phyloP scores from a whole-genome alignment of 1,140 invertebrate species.

The Drusus annulatus region DNA sequence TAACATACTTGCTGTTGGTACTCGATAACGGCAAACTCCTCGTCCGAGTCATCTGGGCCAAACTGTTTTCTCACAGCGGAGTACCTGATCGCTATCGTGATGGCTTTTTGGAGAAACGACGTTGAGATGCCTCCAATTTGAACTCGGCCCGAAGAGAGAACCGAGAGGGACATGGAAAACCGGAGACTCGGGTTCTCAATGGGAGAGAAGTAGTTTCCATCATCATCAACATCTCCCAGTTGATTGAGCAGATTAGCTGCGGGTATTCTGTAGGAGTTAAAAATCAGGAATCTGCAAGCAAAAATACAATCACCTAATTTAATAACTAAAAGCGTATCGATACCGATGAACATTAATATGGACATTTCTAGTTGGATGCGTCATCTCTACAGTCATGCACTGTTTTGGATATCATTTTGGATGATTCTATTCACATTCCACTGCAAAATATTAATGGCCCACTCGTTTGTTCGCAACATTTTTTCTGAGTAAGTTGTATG shows the following conservation, averaged over 20 bases:
- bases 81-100: constrained; percentile 86
- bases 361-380: no score
- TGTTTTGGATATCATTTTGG: no score
- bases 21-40: constrained; percentile 85
- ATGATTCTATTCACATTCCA: no score
- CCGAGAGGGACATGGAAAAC: constrained; percentile 86
- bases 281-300: constrained; percentile 80
- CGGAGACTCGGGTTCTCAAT: constrained; percentile 84
- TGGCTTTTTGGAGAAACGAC: constrained; percentile 76
- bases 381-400: no score
- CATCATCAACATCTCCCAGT: constrained; percentile 87
- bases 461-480: no score
- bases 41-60: constrained; percentile 71
- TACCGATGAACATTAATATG: no score
- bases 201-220: constrained; percentile 85
- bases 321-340: no score
- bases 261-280: constrained; percentile 88
- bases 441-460: no score
- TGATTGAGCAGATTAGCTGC: constrained; percentile 86
- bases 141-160: constrained; percentile 78
- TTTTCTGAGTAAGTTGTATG: no score
- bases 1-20: constrained; percentile 82
- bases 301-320: no score
- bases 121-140: constrained; percentile 72
- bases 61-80: constrained; percentile 87